Evolutionary conservation across 2,888 invertebrate species (phyloP), one percentile per base, ranked within the genome.

Genomic region (Hypena proboscidalis): DNA sequence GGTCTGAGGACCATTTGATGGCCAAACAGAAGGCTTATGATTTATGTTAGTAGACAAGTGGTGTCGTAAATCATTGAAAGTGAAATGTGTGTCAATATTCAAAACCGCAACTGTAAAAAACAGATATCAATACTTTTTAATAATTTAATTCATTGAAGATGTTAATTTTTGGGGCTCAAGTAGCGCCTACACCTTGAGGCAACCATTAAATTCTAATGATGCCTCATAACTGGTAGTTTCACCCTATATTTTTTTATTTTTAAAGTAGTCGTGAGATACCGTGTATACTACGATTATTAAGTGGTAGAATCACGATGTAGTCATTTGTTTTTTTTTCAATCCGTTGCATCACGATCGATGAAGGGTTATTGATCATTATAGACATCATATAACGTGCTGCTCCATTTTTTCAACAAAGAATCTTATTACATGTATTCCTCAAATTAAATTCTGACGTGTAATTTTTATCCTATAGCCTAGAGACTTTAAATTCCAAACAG

Each of bases 211-310:
- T 15, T 29, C 15, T 29, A 29, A 56, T 43, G 46, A 52, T 36
- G 42, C 23, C 37, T 33, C 21, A 29, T 27, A 49, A 66, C 53
- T 50, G 63, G 64, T 62, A 49, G 52, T 32, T 52, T 47, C 47
- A 57, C 64, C 63, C 53, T 17, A 62, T 30, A 43, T 62, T 60
- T 79, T n/a, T 75, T 82, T 82, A 78, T 83, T 84, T 85, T 86
- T 85, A 77, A 85, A 83, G 87, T 85, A 89, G 89, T 86, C 89
- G 88, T 89, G 89, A 89, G 88, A 87, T 90, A 88, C 85, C 69
- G 81, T 66, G 70, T 79, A 75, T 77, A 78, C 83, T 83, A 83
- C 70, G 85, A 82, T 86, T 86, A 87, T 87, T 87, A 88, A 88
- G 87, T 86, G 85, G 87, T 86, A 80, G 85, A 85, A 85, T 85